Conservation (phyloP, 1,140 invertebrate species). For the Rhopalosiphum padi region DNA sequence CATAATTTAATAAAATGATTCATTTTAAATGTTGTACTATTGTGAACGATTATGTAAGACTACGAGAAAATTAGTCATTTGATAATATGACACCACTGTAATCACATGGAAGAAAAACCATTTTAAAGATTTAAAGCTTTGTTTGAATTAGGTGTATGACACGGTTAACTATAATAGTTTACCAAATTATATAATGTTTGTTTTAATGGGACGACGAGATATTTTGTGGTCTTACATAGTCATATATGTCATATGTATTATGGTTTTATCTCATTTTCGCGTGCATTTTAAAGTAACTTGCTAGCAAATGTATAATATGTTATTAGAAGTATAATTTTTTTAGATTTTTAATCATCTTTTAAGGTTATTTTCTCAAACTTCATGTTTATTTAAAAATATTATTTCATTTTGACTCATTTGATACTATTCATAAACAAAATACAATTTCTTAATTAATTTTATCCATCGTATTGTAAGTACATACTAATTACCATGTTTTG, state of each 20-base stretch:
- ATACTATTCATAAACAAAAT: background rate
- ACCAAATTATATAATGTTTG: slow-evolving; percentile 17
- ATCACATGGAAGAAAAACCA: background rate
- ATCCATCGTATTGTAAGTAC: background rate
- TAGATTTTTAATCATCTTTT: background rate
- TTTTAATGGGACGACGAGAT: background rate
- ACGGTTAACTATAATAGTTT: background rate
- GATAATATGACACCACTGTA: background rate
- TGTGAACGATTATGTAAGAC: background rate
- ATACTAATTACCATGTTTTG: background rate
- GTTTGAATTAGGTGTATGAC: background rate
- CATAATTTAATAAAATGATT: too few species aligned
- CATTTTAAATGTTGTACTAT: too few species aligned
- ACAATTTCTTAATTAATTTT: background rate
- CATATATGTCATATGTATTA: too few species aligned
- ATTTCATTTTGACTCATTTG: background rate
- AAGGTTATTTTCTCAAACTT: background rate
- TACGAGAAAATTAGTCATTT: background rate
- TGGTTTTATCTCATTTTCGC: background rate
- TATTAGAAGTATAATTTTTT: background rate
- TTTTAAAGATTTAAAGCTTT: background rate
- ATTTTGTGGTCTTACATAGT: background rate
- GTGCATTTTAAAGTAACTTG: background rate
- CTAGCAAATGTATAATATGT: background rate
- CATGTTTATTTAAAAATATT: background rate